These are phyloP conservation scores for Paramuricea clavata DNA, from an alignment of 92 coral and sea anemone species.

Conservation along the genomic window DNA sequence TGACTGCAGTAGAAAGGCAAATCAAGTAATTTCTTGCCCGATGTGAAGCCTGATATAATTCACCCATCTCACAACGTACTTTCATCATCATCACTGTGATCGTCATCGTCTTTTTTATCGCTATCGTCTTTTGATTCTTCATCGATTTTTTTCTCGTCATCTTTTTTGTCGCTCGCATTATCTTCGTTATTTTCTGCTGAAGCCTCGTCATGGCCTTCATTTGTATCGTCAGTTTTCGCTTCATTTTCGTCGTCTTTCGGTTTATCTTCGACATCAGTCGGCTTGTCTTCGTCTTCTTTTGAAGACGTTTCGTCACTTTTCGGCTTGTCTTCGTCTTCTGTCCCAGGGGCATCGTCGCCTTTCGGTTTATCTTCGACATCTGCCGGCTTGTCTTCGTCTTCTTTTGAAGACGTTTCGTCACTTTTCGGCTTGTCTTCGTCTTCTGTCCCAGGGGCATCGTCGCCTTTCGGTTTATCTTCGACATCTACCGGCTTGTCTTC, in stretches of 20 bases:
- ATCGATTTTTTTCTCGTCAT: background rate
- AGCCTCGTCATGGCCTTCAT: background rate
- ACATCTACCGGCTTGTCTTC: background rate
- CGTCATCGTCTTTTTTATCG: background rate
- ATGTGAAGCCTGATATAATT: too few species aligned
- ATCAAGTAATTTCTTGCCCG: too few species aligned
- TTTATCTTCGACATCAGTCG: background rate
- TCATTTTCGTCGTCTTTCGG: background rate
- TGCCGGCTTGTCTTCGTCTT: background rate
- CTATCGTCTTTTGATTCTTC: background rate
- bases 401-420: background rate
- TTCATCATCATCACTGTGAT: background rate
- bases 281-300: background rate
- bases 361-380: background rate
- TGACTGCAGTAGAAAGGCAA: too few species aligned
- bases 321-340: background rate
- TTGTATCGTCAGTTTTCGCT: background rate
- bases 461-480: background rate
- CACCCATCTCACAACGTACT: background rate
- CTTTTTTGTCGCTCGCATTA: background rate
- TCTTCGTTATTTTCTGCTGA: slow-evolving; percentile 8
- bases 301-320: background rate
- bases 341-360: background rate
- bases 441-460: background rate
- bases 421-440: background rate